These are phyloP conservation scores for Nymphalis polychloros DNA, from an alignment of 2,888 invertebrate genomes.

Conservation along the genomic window DNA sequence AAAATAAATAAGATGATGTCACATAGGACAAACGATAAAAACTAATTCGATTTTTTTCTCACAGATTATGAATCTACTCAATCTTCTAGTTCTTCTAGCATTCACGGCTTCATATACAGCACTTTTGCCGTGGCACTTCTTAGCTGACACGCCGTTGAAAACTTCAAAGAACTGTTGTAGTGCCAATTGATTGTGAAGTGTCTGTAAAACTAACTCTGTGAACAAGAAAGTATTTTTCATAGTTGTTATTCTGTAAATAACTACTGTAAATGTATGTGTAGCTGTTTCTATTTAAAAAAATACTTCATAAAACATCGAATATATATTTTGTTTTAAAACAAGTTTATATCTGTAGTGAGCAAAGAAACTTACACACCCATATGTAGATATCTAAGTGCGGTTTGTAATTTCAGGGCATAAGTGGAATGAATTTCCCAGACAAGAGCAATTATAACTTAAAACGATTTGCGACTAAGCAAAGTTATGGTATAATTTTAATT, in stretches of 20 bases:
- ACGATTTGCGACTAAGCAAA: conserved; percentile 21
- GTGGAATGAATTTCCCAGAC: conserved; percentile 30
- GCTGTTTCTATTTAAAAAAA: conserved; percentile 21
- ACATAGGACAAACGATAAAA: too few relatives aligned
- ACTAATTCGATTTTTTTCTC: conserved; percentile 1
- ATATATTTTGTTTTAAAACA: conserved; percentile 11
- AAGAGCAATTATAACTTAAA: conserved; percentile 31
- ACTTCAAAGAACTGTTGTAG: conserved; percentile 42
- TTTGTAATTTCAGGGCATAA: conserved; percentile 29
- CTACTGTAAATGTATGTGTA: conserved; percentile 28
- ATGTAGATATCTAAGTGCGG: conserved; percentile 10
- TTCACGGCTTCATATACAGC: conserved; percentile 48
- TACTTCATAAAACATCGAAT: conserved; percentile 25
- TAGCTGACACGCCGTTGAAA: conserved; percentile 60
- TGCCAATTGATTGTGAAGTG: conserved; percentile 63
- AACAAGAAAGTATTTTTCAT: conserved; percentile 14
- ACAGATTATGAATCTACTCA: conserved; percentile 76
- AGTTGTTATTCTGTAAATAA: conserved; percentile 44
- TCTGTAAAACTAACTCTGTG: conserved; percentile 30
- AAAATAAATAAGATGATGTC: too few relatives aligned
- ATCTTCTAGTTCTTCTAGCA: conserved; percentile 57
- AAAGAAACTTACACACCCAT: conserved; percentile 19
- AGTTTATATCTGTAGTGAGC: conserved; percentile 17
- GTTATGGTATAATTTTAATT: conserved; percentile 18
- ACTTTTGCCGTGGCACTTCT: conserved; percentile 51